phyloP scores from a whole-genome alignment of 2,888 invertebrate genomes.

The Alitta virens region DNA sequence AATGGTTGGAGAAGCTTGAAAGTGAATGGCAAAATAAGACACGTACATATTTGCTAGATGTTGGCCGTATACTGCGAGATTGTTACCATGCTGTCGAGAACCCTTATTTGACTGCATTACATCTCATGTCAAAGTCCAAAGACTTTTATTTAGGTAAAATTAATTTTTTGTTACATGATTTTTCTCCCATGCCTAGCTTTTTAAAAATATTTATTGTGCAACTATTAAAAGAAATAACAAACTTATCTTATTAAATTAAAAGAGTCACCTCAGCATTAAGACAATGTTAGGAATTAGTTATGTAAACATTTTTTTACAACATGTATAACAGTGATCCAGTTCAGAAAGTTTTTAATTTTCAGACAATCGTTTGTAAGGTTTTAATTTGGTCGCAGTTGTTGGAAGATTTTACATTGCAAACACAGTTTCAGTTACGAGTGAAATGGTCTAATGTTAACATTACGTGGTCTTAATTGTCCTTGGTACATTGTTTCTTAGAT shows the following conservation, averaged over 20 bases:
- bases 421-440: too few species aligned
- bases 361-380: too few species aligned
- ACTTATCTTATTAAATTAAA: too few species aligned
- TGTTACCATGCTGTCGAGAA: conserved; percentile 1
- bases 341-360: too few species aligned
- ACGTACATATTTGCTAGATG: background rate
- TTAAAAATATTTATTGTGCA: background rate
- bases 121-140: background rate
- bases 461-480: too few species aligned
- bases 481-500: too few species aligned
- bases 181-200: background rate
- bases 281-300: background rate
- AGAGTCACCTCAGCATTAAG: too few species aligned
- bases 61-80: background rate
- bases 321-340: too few species aligned
- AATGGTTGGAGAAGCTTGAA: conserved; percentile 2
- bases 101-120: conserved; percentile 1
- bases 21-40: background rate
- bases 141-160: conserved; percentile 1
- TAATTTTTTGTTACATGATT: background rate
- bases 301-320: background rate
- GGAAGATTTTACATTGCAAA: too few species aligned
- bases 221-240: background rate
- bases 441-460: too few species aligned
- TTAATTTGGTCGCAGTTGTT: too few species aligned